Base-by-base conservation (phyloP, 2,888 invertebrate genomes). In the Pemphredon lugubris region DNA sequence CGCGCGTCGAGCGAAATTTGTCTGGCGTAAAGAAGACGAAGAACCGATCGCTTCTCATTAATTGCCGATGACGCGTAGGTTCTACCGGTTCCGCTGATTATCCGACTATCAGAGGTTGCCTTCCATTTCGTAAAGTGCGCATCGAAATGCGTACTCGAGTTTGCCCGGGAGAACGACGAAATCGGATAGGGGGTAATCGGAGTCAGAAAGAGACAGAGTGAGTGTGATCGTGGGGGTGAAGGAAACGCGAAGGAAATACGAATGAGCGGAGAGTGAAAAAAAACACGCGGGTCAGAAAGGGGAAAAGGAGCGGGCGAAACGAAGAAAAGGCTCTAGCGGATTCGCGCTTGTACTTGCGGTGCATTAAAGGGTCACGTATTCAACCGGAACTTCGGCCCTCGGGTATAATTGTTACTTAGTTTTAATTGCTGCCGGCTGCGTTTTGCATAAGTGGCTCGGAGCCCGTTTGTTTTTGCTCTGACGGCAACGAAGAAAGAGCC, bases 391-490 rank as follows among this genome's bases (percentile, higher is more conserved):
- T 79, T 75, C 47, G 70, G 75, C 74, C 66, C 74, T 77, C 70
- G 79, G 63, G 78, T 79, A 75, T 84, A 81, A 85, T 84, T 85
- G 80, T 84, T 83, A 83, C 82, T 83, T 79, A 82, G 83, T 83
- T 85, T 83, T 83, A 84, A 86, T 85, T 84, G 82, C 80, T 73
- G 73, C 66, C 66, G 60, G 69, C 60, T 59, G 73, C 78, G 76
- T 79, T 83, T 76, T 72, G 79, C 79, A 79, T 79, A 82, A 81
- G 79, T 82, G 79, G 61, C 50, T 65, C 48, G 45, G 53, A 53
- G 59, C 39, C 48, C 69, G 73, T 75, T 81, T 76, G 65, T 75
- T 77, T 71, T 71, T 66, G 69, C 58, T 57, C 50, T 26, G 65
- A 59, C 61, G 59, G 26, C 40, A 21, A 30, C 50, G 53, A 47